Evolutionary conservation across 1,140 invertebrate genomes (phyloP).

Genomic region (Euura lappo): DNA sequence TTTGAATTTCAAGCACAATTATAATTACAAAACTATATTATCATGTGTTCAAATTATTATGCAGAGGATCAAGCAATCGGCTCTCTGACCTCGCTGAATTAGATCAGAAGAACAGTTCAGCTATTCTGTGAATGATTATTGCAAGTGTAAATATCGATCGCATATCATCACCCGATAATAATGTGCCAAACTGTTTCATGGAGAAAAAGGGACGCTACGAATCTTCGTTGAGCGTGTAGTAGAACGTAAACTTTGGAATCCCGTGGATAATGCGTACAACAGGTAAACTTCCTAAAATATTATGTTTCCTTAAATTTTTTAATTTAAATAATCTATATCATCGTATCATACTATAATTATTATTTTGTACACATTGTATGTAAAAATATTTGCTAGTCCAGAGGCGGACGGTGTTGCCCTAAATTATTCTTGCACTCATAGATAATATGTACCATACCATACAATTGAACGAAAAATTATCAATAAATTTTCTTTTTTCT

Average conservation of each 20-base stretch:
- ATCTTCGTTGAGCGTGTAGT: neutral
- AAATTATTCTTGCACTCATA: constrained; percentile 4
- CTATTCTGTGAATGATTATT: too few species aligned
- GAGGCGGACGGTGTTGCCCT: neutral
- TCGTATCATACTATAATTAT: neutral
- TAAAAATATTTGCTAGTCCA: constrained; percentile 3
- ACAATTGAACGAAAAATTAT: neutral
- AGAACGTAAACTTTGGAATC: neutral
- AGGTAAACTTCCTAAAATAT: neutral
- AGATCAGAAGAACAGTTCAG: too few species aligned
- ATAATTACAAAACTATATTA: neutral
- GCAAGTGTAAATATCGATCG: too few species aligned
- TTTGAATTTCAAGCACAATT: neutral
- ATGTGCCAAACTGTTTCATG: too few species aligned
- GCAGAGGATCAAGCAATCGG: too few species aligned
- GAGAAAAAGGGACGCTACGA: neutral
- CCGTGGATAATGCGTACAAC: neutral
- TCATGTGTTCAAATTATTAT: neutral
- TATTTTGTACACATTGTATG: constrained; percentile 1
- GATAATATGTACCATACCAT: neutral
- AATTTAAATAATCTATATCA: constrained; percentile 3
- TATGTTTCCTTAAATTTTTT: neutral
- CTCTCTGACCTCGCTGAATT: too few species aligned
- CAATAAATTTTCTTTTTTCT: too few species aligned
- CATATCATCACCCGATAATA: too few species aligned